Base-by-base conservation (phyloP, 1,140 invertebrate species). In the Diprion similis region DNA sequence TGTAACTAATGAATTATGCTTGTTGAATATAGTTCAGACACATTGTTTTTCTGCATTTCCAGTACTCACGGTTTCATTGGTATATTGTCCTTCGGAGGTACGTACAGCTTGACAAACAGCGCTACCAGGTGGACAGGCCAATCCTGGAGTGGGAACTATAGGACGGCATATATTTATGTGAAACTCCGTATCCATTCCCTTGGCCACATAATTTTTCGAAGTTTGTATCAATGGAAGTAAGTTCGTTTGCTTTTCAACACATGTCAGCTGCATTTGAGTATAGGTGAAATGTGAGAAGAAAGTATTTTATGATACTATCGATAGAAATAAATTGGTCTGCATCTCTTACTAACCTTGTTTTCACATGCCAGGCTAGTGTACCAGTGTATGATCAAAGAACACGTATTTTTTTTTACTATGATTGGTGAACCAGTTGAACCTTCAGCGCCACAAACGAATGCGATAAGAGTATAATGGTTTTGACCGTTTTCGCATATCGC, bases 111-210 rank as follows among this genome's bases (percentile, higher is more conserved):
- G 88, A 75, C 89, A 90, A 73, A 82, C 85, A 70, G 85, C 86
- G 77, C 87, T 89, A 15, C 88, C 89, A 78, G 87, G 85, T 66
- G 81, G 77, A 77, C 89, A 90, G 75, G 83, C 85, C 71, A 90
- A 83, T 80, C 85, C 82, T 78, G 81, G 82, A 78, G 82, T 82
- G 71, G 88, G 80, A 71, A 89, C 83, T 76, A 90, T 80, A 74
- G 89, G 87, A 75, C 83, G 83, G 74, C 89, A 90, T 67, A 90
- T 81, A 81, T 90, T 90, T 79, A 90, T 86, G 47, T 83, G 74
- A 74, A 81, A 84, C 68, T 83, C 79, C 8, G 77, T 80, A 66
- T 81, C 77, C 66, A 87, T 85, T 1, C 81, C 78, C 78, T 81
- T 82, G 1, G 88, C 84, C 65, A 89, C 74, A 73, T 90, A 89